Evolutionary conservation across 2,113 vertebrate species (phyloP).

Genomic region (Arvicanthis niloticus): DNA sequence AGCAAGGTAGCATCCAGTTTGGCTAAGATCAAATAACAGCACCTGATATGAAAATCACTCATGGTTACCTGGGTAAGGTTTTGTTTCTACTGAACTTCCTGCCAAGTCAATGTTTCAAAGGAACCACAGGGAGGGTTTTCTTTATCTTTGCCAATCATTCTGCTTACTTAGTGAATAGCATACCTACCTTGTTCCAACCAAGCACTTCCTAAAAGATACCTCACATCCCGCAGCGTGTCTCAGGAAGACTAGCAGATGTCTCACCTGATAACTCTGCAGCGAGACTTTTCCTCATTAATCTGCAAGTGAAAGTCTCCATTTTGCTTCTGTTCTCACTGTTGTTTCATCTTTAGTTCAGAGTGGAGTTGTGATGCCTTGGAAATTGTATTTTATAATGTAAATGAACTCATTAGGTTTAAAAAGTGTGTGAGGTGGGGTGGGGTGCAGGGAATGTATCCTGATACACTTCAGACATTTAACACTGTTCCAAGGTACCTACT

Average conservation of each 20-base stretch:
- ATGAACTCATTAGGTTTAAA: background rate
- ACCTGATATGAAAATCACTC: slow-evolving; percentile 42
- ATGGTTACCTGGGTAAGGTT: slow-evolving; percentile 52
- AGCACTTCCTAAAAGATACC: slow-evolving; percentile 4
- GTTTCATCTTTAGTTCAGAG: slow-evolving; percentile 48
- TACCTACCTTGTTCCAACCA: slow-evolving; percentile 43
- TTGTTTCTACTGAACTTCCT: slow-evolving; percentile 47
- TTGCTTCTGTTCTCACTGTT: slow-evolving; percentile 66
- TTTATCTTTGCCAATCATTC: slow-evolving; percentile 67
- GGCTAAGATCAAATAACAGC: background rate
- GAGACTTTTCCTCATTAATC: slow-evolving; percentile 60
- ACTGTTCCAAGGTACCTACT: background rate
- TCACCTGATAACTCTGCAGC: slow-evolving; percentile 39
- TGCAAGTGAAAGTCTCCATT: slow-evolving; percentile 40
- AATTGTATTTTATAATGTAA: slow-evolving; percentile 37
- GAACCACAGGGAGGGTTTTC: slow-evolving; percentile 24
- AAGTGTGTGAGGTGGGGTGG: background rate
- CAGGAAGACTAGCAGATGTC: background rate
- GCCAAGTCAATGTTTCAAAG: slow-evolving; percentile 43
- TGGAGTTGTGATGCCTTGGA: slow-evolving; percentile 29
- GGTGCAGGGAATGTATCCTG: background rate
- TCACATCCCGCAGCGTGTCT: background rate
- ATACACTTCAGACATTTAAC: background rate
- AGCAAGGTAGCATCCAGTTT: background rate
- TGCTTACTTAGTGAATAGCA: slow-evolving; percentile 45